Percentiles rank a stretch among this genome's conserved stretches.
Evolutionary conservation across 2,888 invertebrate genomes (phyloP).

Genomic region (Globia sparganii): DNA sequence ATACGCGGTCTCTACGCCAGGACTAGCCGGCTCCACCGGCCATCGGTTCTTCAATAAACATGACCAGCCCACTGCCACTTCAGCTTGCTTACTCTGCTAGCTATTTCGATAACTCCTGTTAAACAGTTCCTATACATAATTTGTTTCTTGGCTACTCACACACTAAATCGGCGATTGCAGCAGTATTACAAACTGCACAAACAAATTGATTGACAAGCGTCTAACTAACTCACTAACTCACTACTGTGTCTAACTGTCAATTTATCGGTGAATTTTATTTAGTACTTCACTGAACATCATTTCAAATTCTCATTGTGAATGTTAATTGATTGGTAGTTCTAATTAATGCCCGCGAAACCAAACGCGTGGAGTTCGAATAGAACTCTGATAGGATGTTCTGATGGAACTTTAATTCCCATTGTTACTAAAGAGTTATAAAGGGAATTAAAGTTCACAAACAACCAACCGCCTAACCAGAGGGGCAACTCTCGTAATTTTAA

Average conservation of each 20-base stretch:
- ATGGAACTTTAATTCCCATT: background rate
- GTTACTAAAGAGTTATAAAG: background rate
- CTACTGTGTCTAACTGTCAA: constrained; percentile 6
- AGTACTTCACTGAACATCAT: constrained; percentile 13
- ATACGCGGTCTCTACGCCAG: background rate
- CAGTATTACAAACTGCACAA: background rate
- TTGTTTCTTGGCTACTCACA: background rate
- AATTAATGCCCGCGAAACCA: constrained; percentile 30
- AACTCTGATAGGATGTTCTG: constrained; percentile 18
- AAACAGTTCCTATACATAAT: background rate
- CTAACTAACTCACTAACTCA: too few relatives aligned
- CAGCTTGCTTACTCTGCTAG: too few relatives aligned
- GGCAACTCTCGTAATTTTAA: too few relatives aligned
- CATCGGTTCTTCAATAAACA: background rate
- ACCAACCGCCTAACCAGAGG: too few relatives aligned
- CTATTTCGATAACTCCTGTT: too few relatives aligned
- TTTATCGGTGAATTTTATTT: constrained; percentile 19
- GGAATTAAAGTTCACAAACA: background rate
- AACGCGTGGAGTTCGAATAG: constrained; percentile 9
- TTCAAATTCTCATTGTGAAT: constrained; percentile 31
- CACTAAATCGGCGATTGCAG: background rate
- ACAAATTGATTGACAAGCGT: background rate
- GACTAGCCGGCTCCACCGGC: background rate
- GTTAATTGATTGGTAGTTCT: constrained; percentile 32
- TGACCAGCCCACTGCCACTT: background rate